Evolutionary conservation across 2,797 vertebrate species (phyloP).

Genomic region (Enteromius unitaeniatus): DNA sequence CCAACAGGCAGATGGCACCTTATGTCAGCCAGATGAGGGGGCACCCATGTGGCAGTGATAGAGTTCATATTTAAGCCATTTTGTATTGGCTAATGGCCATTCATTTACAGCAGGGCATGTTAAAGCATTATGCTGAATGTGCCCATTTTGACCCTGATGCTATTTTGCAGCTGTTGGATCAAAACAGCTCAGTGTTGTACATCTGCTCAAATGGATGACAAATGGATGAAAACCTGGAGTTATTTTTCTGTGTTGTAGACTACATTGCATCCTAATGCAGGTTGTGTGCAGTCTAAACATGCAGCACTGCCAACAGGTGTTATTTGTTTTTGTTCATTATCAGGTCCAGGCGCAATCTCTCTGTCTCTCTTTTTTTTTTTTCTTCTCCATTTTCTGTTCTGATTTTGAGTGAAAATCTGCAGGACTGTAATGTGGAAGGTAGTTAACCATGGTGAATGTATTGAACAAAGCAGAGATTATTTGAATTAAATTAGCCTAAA

Average conservation of each 20-base stretch:
- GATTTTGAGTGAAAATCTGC: background rate
- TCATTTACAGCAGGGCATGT: constrained; percentile 44
- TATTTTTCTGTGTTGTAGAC: constrained; percentile 7
- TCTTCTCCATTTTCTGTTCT: background rate
- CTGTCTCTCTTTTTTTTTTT: no score
- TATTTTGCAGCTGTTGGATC: constrained; percentile 44
- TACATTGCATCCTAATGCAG: background rate
- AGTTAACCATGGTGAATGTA: background rate
- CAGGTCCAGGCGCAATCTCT: background rate
- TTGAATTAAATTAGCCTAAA: background rate
- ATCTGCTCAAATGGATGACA: constrained; percentile 27
- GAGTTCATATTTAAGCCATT: constrained; percentile 40
- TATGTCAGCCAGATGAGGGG: constrained; percentile 43
- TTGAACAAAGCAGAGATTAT: background rate
- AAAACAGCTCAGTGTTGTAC: background rate
- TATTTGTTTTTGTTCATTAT: background rate
- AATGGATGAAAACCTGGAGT: constrained; percentile 11
- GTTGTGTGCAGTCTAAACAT: background rate
- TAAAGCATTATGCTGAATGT: constrained; percentile 41
- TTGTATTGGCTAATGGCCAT: constrained; percentile 42
- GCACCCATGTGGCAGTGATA: constrained; percentile 20
- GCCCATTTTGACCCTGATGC: constrained; percentile 42
- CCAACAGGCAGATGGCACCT: constrained; percentile 47
- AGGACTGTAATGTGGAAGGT: background rate
- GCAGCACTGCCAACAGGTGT: background rate